Conservation (phyloP, 2,113 vertebrate genomes). For the Microcebus jonahi region DNA sequence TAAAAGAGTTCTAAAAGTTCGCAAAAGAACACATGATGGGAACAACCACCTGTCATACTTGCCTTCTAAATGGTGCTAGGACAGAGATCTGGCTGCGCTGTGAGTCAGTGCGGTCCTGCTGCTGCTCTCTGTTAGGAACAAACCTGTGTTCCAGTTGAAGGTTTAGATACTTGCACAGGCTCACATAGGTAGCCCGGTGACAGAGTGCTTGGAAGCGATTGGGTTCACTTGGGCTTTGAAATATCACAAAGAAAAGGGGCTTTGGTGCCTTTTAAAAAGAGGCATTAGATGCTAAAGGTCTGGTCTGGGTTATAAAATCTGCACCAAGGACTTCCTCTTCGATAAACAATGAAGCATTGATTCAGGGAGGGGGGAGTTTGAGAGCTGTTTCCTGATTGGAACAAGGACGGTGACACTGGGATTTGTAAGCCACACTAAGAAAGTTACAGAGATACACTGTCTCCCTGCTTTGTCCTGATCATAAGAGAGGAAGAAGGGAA, state of each 20-base stretch:
- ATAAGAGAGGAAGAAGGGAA: neutral
- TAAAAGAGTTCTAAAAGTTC: neutral
- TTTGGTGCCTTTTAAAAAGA: conserved; percentile 29
- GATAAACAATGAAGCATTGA: conserved; percentile 27
- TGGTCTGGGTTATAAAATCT: neutral
- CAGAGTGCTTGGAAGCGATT: neutral
- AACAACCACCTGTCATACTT: neutral
- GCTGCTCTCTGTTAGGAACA: neutral
- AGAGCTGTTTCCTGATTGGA: conserved; percentile 33
- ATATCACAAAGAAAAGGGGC: conserved; percentile 48
- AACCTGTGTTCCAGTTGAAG: neutral
- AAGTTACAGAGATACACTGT: neutral
- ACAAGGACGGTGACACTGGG: neutral
- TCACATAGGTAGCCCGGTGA: neutral
- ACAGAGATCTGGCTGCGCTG: neutral
- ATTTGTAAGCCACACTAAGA: neutral
- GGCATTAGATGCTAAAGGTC: conserved; percentile 22
- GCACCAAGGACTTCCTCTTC: neutral
- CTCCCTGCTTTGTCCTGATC: neutral
- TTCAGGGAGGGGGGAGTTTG: no score
- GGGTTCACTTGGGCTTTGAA: conserved; percentile 31
- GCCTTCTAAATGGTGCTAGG: neutral
- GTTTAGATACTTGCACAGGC: neutral
- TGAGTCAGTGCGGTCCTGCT: neutral
- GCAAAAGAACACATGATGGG: neutral